Percentiles rank a stretch among this genome's conserved stretches.
Evolutionary conservation across 2,888 invertebrate species (phyloP).

Genomic region (Ophion ventricosus): DNA sequence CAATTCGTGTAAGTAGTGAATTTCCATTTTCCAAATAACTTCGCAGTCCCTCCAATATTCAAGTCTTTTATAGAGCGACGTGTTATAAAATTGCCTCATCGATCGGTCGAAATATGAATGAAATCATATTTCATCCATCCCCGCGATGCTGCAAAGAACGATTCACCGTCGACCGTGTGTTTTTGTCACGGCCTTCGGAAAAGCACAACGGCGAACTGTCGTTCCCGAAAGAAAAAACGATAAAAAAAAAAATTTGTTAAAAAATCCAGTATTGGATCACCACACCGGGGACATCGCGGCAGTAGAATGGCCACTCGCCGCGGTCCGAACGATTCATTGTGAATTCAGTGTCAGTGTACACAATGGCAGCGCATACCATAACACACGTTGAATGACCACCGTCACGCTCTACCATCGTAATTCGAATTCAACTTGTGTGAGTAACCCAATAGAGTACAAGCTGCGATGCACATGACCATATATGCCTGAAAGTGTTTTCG

Average conservation of each 20-base stretch:
- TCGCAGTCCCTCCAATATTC: conserved; percentile 1
- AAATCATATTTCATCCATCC: not conserved
- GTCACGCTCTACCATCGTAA: conserved; percentile 53
- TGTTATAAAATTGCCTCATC: not conserved
- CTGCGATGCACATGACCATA: not conserved
- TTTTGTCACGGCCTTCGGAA: not conserved
- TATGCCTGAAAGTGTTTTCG: not conserved
- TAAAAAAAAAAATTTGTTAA: conserved; percentile 26
- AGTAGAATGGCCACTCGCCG: conserved; percentile 20
- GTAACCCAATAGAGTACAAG: conserved; percentile 25
- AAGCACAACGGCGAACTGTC: conserved; percentile 21
- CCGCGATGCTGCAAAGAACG: not conserved
- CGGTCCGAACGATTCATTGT: conserved; percentile 53
- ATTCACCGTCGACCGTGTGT: not conserved
- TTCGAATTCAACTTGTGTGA: conserved; percentile 47
- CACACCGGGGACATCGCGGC: conserved; percentile 19
- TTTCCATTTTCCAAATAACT: not conserved
- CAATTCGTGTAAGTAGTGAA: not conserved
- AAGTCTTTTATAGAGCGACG: not conserved
- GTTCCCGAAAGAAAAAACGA: conserved; percentile 14
- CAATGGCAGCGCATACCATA: conserved; percentile 58
- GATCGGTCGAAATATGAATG: not conserved
- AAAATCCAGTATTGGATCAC: conserved; percentile 41
- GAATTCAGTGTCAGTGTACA: conserved; percentile 60
- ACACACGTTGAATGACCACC: conserved; percentile 59